Evolutionary conservation across 2,797 vertebrate genomes (phyloP), one percentile per base, ranked within the genome.

Genomic region (Adelosebastes latens): DNA sequence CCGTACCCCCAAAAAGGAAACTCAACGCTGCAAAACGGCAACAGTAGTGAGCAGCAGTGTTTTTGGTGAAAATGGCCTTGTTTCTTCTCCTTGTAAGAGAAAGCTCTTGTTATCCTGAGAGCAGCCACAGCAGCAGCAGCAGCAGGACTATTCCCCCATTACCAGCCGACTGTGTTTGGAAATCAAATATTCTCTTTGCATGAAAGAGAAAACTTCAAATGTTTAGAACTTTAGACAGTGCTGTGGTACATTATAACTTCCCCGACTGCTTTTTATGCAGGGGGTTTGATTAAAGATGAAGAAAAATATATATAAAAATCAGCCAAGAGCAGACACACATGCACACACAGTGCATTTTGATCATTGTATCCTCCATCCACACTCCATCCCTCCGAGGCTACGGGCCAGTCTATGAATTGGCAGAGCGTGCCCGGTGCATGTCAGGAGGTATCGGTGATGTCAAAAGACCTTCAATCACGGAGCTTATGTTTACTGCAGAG

Each of bases 121-220:
- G 73, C 72, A 67, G 42, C 16, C 42, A n/a, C n/a, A n/a, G 79
- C 80, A 29, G 80, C 4, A 49, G 18, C 46, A 49, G 46, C 0
- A 49, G 18, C 46, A 49, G 12, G 60, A 56, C 62, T 75, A 68
- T 79, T 90, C 78, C 85, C 82, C 25, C 71, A 66, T 68, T 83
- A 76, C 65, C 83, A 86, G 42, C 79, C 39, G 73, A 74, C 81
- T 83, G 77, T 65, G 71, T 81, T 73, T 79, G 79, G 66, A 80
- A 68, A 89, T 90, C 72, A 88, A 90, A 88, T 86, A 89, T 90
- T 92, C 87, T 86, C 86, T 90, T 87, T 92, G 69, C 77, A 85
- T 68, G 55, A 83, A 84, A 83, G 72, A 56, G 65, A 77, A 73
- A 81, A 75, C 76, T 74, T 84, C 69, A 82, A 53, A 86, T 79